Conservation (phyloP, 2,113 vertebrate genomes). For the Scolopax mira region DNA sequence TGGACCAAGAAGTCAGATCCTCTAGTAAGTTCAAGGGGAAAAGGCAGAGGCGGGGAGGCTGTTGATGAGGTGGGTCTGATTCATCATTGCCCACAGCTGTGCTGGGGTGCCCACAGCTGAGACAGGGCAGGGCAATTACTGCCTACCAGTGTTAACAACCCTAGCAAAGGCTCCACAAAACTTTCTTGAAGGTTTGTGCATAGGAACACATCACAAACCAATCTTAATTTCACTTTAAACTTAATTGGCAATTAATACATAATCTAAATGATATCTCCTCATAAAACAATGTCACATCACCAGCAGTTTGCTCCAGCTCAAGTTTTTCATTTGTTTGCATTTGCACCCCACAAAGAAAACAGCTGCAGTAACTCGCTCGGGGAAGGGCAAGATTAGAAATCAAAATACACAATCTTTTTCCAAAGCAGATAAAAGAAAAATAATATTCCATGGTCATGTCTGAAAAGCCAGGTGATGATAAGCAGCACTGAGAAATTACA, state of each 20-base stretch:
- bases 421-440: constrained; percentile 24
- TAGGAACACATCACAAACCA: neutral
- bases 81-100: neutral
- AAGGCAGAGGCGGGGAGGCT: fast-evolving
- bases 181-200: neutral
- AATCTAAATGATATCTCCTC: neutral
- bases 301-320: neutral
- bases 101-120: neutral
- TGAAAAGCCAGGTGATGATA: constrained; percentile 1
- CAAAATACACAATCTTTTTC: neutral
- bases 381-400: neutral
- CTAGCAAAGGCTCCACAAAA: neutral
- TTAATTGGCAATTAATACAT: neutral
- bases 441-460: neutral
- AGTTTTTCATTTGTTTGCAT: neutral
- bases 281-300: fast-evolving
- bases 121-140: neutral
- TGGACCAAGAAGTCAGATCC: fast-evolving
- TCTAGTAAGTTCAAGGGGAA: fast-evolving
- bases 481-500: neutral
- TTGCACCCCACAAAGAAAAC: neutral
- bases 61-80: fast-evolving
- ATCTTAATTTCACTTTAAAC: neutral
- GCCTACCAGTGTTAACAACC: fast-evolving
- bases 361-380: neutral